phyloP scores from a whole-genome alignment of 2,113 vertebrate genomes.

The Craseonycteris thonglongyai region DNA sequence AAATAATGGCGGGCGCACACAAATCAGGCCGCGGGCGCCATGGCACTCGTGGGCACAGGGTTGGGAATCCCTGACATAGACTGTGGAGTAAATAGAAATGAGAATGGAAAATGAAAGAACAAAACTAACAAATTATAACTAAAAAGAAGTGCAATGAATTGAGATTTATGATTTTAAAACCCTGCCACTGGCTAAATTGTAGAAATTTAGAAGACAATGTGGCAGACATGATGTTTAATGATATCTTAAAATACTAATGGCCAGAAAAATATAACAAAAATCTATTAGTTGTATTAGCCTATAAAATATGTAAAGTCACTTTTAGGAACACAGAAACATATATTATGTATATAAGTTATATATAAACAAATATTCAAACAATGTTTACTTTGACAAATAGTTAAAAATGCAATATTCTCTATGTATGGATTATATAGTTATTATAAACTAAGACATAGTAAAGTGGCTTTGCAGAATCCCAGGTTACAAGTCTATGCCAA shows the following conservation, averaged over 20 bases:
- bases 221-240: background rate
- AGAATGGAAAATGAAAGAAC: background rate
- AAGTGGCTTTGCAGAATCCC: background rate
- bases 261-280: background rate
- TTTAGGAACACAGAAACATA: background rate
- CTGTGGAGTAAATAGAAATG: background rate
- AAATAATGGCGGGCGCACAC: too few species aligned
- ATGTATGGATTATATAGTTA: background rate
- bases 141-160: background rate
- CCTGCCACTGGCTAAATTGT: background rate
- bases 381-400: background rate
- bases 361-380: background rate
- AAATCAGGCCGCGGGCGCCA: too few species aligned
- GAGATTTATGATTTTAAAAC: background rate
- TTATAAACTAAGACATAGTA: background rate
- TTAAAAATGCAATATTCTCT: background rate
- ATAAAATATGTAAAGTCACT: background rate
- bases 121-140: background rate
- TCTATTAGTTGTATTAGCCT: background rate
- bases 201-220: background rate
- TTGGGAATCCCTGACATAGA: too few species aligned
- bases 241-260: background rate
- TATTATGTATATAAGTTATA: background rate
- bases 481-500: fast-evolving
- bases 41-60: too few species aligned